Evolutionary conservation across 2,888 invertebrate genomes (phyloP), one percentile per base, ranked within the genome.

Genomic region (Pristionchus entomophagus): DNA sequence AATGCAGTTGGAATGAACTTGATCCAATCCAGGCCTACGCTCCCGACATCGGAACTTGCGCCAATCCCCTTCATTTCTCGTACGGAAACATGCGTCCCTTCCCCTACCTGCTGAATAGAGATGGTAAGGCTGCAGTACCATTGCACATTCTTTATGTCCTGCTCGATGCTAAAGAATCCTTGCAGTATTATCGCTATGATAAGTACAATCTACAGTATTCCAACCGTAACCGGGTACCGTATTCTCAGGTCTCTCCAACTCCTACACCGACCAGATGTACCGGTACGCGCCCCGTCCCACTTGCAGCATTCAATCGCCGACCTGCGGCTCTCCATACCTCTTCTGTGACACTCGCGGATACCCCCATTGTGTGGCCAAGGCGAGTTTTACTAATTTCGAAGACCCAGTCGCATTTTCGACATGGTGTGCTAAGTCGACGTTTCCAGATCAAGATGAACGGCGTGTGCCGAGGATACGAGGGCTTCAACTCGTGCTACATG

Each of bases 251-350:
- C 89, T 92, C n/a, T 92, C 93, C 77, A 92, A 92, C 87, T 88
- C 91, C 29, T 92, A 92, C 88, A 92, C 92, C 49, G 92, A 92
- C 80, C 93, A 92, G 83, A 91, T 92, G 91, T 92, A 93, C 88
- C 89, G 92, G 4, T 92, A 92, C 86, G 93, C 92, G n/a, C 92
- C 92, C 19, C 87, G 93, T 35, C 89, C 93, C 53, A 90, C 91
- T 2, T 93, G 93, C 88, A 88, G 90, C 51, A 62, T 88, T 59
- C 89, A 91, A 86, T 88, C 87, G 19, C 92, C 93, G 26, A 91
- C 88, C 65, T 93, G 93, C 86, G 92, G 92, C 29, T 93, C 92
- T 8, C 91, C 89, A 22, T 93, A 91, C 84, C 89, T 93, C 65
- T 93, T 93, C 90, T 93, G 93, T 77, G 93, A 93, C 86, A 91